These are phyloP conservation scores for Thecocarcelia acutangulata DNA, from an alignment of 2,888 invertebrate genomes.

Conservation along the genomic window DNA sequence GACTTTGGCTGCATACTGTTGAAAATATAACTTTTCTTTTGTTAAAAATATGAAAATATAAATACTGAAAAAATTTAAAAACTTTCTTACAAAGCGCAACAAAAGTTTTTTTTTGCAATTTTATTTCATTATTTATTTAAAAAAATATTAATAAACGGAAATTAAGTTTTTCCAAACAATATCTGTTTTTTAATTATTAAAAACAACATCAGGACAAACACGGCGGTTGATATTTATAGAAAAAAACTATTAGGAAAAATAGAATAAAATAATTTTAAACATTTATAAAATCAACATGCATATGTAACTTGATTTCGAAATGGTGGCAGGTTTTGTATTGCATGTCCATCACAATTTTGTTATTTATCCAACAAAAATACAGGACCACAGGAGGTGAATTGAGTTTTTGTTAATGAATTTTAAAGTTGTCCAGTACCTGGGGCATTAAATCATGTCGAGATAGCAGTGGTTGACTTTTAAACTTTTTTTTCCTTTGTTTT, in stretches of 20 bases:
- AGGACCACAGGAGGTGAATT: background rate
- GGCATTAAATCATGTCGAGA: background rate
- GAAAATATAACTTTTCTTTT: constrained; percentile 42
- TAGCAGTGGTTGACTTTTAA: background rate
- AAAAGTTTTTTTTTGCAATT: constrained; percentile 37
- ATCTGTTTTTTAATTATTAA: constrained; percentile 45
- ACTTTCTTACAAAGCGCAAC: constrained; percentile 4
- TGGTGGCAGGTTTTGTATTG: background rate
- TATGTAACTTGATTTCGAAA: background rate
- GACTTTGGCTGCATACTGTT: constrained; percentile 18
- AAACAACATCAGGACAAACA: constrained; percentile 9
- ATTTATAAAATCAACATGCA: background rate
- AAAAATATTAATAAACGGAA: constrained; percentile 42
- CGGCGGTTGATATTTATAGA: background rate
- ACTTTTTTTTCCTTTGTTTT: too few species aligned
- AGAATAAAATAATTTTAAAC: background rate
- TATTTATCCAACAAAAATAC: background rate
- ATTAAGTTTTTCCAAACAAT: constrained; percentile 53
- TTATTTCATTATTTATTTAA: constrained; percentile 5
- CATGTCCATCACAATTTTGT: constrained; percentile 1
- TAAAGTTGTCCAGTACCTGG: background rate
- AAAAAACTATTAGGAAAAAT: background rate
- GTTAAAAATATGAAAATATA: constrained; percentile 8
- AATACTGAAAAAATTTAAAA: background rate
- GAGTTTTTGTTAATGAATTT: constrained; percentile 15